Conservation (phyloP, 2,113 vertebrate genomes). For the Macrotis lagotis region DNA sequence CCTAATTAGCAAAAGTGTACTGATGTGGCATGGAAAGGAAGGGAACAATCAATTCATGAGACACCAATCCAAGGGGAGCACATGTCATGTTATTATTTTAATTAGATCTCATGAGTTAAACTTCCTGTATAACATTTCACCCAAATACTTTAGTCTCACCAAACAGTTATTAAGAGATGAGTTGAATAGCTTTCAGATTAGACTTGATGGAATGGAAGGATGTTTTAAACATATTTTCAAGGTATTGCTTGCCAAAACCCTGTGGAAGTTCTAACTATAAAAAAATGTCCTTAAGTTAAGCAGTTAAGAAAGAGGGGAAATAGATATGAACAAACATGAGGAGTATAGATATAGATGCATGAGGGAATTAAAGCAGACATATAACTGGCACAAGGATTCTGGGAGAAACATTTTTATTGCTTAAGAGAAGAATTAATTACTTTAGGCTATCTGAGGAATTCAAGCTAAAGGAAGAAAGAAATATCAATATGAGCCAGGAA, state of each 20-base stretch:
- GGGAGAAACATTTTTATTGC: constrained; percentile 31
- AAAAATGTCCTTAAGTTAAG: neutral
- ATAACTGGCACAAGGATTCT: neutral
- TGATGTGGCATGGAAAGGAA: constrained; percentile 73
- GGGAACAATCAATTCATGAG: constrained; percentile 69
- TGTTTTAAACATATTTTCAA: constrained; percentile 55
- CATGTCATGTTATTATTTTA: constrained; percentile 77
- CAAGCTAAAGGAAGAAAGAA: constrained; percentile 10
- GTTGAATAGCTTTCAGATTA: constrained; percentile 42
- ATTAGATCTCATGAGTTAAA: constrained; percentile 82
- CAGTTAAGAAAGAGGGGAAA: constrained; percentile 17
- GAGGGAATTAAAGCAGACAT: neutral
- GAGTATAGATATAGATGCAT: neutral
- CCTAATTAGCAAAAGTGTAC: constrained; percentile 77
- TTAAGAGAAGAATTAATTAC: neutral
- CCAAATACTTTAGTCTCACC: constrained; percentile 65
- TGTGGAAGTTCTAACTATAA: constrained; percentile 18
- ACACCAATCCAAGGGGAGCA: constrained; percentile 71
- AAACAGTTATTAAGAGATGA: constrained; percentile 52
- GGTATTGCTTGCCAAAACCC: constrained; percentile 34
- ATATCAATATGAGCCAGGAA: constrained; percentile 19
- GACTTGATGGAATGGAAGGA: constrained; percentile 47
- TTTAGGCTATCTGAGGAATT: constrained; percentile 34
- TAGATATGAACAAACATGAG: neutral
- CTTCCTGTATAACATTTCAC: constrained; percentile 61